Percentiles rank a stretch among this genome's conserved stretches.
These are phyloP conservation scores for Carduelis carduelis DNA, from an alignment of 2,797 vertebrate species.

Conservation along the genomic window DNA sequence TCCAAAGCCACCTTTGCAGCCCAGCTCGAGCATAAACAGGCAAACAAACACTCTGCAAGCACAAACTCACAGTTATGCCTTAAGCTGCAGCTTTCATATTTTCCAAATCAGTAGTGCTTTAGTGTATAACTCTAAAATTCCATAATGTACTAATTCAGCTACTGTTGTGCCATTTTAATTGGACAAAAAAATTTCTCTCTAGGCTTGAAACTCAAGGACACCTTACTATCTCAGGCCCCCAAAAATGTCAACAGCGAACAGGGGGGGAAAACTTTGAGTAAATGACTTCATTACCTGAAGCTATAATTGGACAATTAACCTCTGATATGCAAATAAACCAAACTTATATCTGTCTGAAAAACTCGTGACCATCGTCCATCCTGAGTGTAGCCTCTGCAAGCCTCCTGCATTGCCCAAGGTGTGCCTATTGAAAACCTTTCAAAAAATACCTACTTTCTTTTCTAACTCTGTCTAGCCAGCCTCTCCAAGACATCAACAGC, in stretches of 20 bases:
- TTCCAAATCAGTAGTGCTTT: not conserved
- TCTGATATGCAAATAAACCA: not conserved
- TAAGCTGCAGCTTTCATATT: not conserved
- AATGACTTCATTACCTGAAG: not conserved
- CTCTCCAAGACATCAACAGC: not conserved
- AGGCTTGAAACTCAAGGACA: not conserved
- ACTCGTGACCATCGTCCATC: accelerated
- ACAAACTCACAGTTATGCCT: not conserved
- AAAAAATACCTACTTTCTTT: not conserved
- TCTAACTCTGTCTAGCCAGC: not conserved
- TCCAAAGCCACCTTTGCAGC: not conserved
- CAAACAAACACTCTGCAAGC: not conserved
- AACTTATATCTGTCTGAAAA: not conserved
- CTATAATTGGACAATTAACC: not conserved
- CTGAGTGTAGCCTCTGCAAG: not conserved
- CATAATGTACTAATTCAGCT: not conserved
- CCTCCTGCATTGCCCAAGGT: not conserved
- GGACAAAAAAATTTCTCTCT: not conserved
- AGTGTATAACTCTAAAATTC: not conserved
- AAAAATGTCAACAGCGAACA: not conserved
- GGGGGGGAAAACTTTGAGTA: not conserved
- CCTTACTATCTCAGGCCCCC: accelerated
- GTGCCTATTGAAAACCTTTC: not conserved
- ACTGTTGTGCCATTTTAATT: not conserved
- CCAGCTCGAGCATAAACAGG: not conserved